Evolutionary conservation across 2,888 invertebrate genomes (phyloP).

Genomic region (Callyntrura guangdongensis): DNA sequence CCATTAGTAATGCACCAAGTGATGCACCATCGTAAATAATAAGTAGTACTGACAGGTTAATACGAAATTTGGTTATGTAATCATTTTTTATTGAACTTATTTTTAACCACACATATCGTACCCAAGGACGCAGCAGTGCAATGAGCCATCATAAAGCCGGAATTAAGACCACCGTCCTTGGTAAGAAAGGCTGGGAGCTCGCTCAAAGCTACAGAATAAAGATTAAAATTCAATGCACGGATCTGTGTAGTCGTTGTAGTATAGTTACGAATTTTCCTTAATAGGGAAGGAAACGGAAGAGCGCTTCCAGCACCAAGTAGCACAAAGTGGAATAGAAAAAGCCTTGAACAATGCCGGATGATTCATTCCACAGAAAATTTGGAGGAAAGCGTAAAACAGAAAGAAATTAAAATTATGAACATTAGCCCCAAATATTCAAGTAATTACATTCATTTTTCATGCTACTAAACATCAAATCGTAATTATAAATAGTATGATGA

Average conservation of each 20-base stretch:
- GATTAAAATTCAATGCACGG: constrained; percentile 37
- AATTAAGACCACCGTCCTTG: constrained; percentile 90
- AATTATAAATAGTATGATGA: no score
- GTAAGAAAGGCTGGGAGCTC: constrained; percentile 90
- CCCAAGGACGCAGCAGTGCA: constrained; percentile 89
- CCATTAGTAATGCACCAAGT: no score
- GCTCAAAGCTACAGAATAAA: constrained; percentile 87
- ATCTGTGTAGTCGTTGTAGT: neutral
- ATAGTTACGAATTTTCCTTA: neutral
- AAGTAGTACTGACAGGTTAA: neutral
- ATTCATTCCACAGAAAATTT: neutral
- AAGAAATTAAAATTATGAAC: no score
- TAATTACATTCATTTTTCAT: neutral
- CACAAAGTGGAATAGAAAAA: neutral
- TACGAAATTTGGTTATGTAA: neutral
- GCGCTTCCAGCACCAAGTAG: neutral
- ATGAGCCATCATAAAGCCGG: constrained; percentile 90
- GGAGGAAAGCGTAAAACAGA: neutral
- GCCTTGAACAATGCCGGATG: neutral
- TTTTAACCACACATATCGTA: constrained; percentile 85
- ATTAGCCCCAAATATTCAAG: constrained; percentile 27
- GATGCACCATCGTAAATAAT: neutral
- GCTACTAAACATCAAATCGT: neutral
- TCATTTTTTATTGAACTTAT: constrained; percentile 1
- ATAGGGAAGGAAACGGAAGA: neutral